phyloP scores from a whole-genome alignment of 1,140 invertebrate species.

The Stegodyphus mimosarum region DNA sequence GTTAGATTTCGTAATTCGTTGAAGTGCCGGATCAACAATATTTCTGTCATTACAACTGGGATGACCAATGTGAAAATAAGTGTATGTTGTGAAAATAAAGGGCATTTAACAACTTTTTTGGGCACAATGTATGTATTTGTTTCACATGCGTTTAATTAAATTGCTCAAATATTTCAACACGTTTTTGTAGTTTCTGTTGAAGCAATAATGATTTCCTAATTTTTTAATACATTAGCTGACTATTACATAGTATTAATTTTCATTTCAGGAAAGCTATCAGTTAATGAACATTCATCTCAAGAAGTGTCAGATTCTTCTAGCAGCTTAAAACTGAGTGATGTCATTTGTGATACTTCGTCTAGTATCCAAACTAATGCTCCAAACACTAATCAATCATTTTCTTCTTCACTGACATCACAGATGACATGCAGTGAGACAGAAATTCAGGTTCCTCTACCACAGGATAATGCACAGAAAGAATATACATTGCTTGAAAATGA shows the following conservation, averaged over 20 bases:
- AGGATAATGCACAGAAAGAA: neutral
- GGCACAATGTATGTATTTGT: too few species aligned
- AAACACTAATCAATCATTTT: neutral
- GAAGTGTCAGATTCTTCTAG: neutral
- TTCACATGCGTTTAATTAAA: too few species aligned
- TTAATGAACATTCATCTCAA: neutral
- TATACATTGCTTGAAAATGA: neutral
- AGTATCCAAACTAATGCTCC: neutral
- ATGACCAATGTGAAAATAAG: too few species aligned
- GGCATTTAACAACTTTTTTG: too few species aligned
- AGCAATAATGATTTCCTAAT: too few species aligned
- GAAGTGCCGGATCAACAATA: too few species aligned
- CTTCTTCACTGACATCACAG: neutral
- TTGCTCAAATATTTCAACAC: too few species aligned
- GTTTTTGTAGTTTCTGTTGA: too few species aligned
- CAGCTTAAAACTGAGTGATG: constrained; percentile 1
- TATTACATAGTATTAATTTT: neutral
- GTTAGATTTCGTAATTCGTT: too few species aligned
- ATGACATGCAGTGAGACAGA: neutral
- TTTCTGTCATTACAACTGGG: too few species aligned
- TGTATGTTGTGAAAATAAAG: too few species aligned
- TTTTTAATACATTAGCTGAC: too few species aligned
- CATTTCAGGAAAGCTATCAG: neutral
- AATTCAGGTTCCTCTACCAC: neutral
- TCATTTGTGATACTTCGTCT: neutral